These are phyloP conservation scores for Epinotia ramella DNA, from an alignment of 2,888 invertebrate genomes.

Conservation along the genomic window DNA sequence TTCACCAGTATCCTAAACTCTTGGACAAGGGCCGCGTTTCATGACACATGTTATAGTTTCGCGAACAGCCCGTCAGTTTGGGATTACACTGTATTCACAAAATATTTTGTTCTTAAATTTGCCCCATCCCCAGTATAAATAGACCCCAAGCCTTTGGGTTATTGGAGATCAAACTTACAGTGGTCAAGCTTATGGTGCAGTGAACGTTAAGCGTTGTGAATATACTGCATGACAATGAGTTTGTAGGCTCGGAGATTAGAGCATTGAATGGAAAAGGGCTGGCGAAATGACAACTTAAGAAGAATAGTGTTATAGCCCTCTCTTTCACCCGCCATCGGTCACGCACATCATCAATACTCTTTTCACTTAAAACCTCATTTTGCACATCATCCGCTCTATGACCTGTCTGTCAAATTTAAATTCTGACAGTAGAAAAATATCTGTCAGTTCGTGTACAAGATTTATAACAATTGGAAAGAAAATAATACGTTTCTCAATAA, in stretches of 20 bases:
- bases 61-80: slow-evolving; percentile 30
- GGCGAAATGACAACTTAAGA: neutral
- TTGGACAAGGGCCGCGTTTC: slow-evolving; percentile 28
- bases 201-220: neutral
- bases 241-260: slow-evolving; percentile 14
- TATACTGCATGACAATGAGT: slow-evolving; percentile 31
- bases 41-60: slow-evolving; percentile 41
- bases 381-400: no score
- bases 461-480: no score
- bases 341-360: no score
- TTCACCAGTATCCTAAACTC: slow-evolving; percentile 27
- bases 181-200: no score
- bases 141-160: neutral
- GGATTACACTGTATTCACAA: slow-evolving; percentile 6
- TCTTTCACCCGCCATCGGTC: no score
- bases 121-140: neutral
- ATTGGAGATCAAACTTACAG: neutral
- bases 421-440: no score
- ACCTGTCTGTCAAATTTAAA: no score
- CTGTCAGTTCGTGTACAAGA: no score
- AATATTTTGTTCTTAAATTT: neutral
- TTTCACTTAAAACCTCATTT: no score
- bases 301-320: no score
- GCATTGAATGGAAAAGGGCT: slow-evolving; percentile 18
- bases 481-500: no score